Evolutionary conservation across 2,888 invertebrate genomes (phyloP).

Genomic region (Eilema sororculum): DNA sequence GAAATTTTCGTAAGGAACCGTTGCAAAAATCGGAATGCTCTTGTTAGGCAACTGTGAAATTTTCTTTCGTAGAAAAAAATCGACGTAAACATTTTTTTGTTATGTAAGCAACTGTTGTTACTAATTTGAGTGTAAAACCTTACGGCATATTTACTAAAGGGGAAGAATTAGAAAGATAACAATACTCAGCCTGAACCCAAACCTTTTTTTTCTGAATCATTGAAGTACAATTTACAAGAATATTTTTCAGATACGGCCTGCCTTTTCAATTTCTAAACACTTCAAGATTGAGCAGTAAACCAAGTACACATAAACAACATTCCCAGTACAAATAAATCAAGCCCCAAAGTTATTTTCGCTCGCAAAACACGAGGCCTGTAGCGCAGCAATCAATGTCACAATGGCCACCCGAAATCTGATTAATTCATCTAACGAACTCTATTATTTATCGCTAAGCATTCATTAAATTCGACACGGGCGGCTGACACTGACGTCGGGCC

Average conservation of each 20-base stretch:
- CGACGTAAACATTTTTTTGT: not conserved
- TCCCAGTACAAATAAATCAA: constrained; percentile 41
- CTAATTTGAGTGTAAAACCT: not conserved
- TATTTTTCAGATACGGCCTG: not conserved
- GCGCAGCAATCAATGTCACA: constrained; percentile 61
- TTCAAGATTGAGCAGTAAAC: constrained; percentile 1
- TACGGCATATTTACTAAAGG: not conserved
- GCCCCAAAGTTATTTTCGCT: constrained; percentile 44
- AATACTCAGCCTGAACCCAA: no score
- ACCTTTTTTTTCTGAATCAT: no score
- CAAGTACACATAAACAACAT: constrained; percentile 27
- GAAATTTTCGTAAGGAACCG: constrained; percentile 69
- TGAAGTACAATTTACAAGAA: not conserved
- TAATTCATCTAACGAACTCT: constrained; percentile 71
- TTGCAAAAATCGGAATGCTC: constrained; percentile 66
- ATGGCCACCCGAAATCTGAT: constrained; percentile 65
- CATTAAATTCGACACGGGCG: constrained; percentile 68
- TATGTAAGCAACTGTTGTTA: no score
- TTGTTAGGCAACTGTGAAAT: constrained; percentile 52
- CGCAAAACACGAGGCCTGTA: constrained; percentile 43
- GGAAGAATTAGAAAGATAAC: no score
- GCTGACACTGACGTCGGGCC: constrained; percentile 45
- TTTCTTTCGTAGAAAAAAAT: constrained; percentile 11
- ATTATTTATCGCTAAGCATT: constrained; percentile 73
- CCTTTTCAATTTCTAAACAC: not conserved